These are phyloP conservation scores for Indri indri DNA, from an alignment of 2,113 vertebrate genomes.

Conservation along the genomic window DNA sequence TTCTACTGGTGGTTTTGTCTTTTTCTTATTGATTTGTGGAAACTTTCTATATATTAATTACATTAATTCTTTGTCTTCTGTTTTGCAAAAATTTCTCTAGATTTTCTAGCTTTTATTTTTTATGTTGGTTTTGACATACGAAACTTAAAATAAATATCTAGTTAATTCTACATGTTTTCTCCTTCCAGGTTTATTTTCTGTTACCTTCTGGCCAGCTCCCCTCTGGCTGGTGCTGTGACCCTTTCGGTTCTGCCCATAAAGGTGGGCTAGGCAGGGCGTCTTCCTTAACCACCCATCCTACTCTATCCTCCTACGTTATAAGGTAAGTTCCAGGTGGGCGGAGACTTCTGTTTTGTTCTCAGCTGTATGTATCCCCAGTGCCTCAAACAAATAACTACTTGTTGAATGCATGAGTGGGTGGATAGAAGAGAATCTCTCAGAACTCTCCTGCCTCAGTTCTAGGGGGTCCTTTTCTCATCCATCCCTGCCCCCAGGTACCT, in stretches of 20 bases:
- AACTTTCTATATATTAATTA: background rate
- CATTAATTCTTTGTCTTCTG: background rate
- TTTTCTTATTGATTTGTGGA: background rate
- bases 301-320: background rate
- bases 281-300: background rate
- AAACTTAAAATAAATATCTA: background rate
- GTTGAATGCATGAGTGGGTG: background rate
- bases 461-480: background rate
- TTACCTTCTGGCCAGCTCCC: background rate
- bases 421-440: background rate
- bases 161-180: background rate
- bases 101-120: background rate
- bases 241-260: background rate
- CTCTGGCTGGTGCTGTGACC: background rate
- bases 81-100: background rate
- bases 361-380: background rate
- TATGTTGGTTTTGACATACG: background rate
- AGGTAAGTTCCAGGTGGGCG: background rate
- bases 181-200: background rate
- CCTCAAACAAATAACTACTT: background rate
- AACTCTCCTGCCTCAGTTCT: background rate
- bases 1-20: background rate
- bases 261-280: background rate
- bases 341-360: background rate
- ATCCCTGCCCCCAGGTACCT: background rate